phyloP scores from a whole-genome alignment of 1,140 invertebrate species.

The Coptotermes formosanus region DNA sequence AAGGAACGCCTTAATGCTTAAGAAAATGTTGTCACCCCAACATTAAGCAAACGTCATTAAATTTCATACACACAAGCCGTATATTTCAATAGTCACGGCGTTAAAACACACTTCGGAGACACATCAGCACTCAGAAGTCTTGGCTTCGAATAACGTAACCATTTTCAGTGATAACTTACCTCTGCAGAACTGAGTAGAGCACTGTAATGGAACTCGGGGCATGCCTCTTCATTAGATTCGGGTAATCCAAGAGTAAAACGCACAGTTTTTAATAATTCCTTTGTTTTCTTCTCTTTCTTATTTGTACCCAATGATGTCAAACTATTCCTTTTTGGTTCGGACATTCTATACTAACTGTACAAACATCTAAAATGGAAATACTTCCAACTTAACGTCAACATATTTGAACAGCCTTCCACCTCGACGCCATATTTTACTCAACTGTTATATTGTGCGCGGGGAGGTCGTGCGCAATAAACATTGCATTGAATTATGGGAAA shows the following conservation, averaged over 20 bases:
- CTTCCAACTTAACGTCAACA: slow-evolving; percentile 34
- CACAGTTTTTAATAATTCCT: slow-evolving; percentile 52
- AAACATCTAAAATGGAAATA: slow-evolving; percentile 32
- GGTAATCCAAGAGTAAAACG: slow-evolving; percentile 58
- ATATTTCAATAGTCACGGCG: background rate
- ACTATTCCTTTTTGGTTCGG: slow-evolving; percentile 55
- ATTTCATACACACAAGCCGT: background rate
- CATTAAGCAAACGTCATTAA: background rate
- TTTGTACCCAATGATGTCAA: slow-evolving; percentile 48
- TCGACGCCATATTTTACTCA: slow-evolving; percentile 34
- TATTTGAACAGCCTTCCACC: slow-evolving; percentile 32
- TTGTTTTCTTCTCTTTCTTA: slow-evolving; percentile 47
- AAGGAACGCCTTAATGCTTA: background rate
- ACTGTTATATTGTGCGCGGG: slow-evolving; percentile 30
- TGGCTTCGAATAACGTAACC: slow-evolving; percentile 40
- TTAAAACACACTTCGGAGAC: slow-evolving; percentile 9
- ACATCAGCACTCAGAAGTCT: slow-evolving; percentile 29
- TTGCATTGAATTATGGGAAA: slow-evolving; percentile 30
- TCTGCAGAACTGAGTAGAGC: slow-evolving; percentile 59
- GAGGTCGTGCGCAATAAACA: slow-evolving; percentile 32
- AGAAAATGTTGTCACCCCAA: background rate
- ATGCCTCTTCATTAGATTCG: slow-evolving; percentile 63
- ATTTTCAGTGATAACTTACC: slow-evolving; percentile 54
- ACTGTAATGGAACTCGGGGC: slow-evolving; percentile 64
- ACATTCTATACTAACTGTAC: slow-evolving; percentile 45